These are phyloP conservation scores for Hypothenemus hampei DNA, from an alignment of 1,140 invertebrate genomes.

Conservation along the genomic window DNA sequence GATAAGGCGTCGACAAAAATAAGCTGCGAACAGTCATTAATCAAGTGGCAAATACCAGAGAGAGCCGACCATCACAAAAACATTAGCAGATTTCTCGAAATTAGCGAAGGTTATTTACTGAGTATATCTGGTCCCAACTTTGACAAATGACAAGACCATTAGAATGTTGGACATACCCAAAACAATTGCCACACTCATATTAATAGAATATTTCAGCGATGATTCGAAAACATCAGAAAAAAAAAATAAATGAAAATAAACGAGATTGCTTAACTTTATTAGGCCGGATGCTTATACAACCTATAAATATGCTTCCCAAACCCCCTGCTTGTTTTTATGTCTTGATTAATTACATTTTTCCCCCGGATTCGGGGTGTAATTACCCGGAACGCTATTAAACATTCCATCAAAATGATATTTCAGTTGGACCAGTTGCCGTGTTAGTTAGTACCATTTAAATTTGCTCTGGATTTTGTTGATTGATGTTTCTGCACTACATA, in stretches of 20 bases:
- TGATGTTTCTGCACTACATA: slow-evolving; percentile 2
- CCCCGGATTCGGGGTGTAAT: slow-evolving; percentile 9
- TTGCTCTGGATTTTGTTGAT: slow-evolving; percentile 5
- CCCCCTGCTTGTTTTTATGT: slow-evolving; percentile 10
- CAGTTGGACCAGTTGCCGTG: slow-evolving; percentile 2
- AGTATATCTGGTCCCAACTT: slow-evolving; percentile 24
- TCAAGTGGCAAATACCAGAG: slow-evolving; percentile 14
- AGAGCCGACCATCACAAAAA: slow-evolving; percentile 22
- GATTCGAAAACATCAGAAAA: too few relatives aligned
- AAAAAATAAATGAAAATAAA: too few relatives aligned
- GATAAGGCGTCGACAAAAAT: slow-evolving; percentile 22
- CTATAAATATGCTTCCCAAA: background rate
- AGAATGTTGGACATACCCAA: slow-evolving; percentile 20
- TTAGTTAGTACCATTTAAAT: slow-evolving; percentile 8
- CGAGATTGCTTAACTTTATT: too few relatives aligned
- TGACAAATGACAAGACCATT: slow-evolving; percentile 37
- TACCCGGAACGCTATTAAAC: slow-evolving; percentile 21
- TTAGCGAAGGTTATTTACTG: slow-evolving; percentile 12
- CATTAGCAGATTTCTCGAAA: slow-evolving; percentile 26
- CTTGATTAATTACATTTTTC: slow-evolving; percentile 21
- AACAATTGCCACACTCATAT: too few relatives aligned
- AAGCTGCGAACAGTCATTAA: slow-evolving; percentile 19
- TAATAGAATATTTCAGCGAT: too few relatives aligned
- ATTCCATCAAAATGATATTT: slow-evolving; percentile 21
- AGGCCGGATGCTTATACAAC: slow-evolving; percentile 1